These are phyloP conservation scores for Anthopleura xanthogrammica DNA, from an alignment of 92 coral and sea anemone species.

Conservation along the genomic window DNA sequence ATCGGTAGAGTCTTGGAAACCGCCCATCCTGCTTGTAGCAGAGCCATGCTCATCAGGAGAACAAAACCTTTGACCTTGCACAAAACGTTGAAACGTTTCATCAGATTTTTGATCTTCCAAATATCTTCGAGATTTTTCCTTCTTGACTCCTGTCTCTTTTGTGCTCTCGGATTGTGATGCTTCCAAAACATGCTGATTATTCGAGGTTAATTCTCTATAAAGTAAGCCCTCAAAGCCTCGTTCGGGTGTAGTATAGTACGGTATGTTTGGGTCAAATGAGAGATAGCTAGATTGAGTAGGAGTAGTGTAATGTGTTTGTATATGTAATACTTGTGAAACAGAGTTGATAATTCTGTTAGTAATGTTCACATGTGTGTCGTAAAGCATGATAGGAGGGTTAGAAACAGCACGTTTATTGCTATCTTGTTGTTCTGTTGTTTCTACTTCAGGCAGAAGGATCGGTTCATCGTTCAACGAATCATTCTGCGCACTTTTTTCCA, in stretches of 20 bases:
- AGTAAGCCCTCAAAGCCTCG: slow-evolving; percentile 8
- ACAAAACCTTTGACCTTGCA: neutral
- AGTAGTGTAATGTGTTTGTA: neutral
- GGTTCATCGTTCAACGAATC: neutral
- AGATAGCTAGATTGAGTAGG: neutral
- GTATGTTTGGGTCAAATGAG: neutral
- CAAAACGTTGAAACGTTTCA: neutral
- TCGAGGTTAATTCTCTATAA: neutral
- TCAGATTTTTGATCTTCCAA: neutral
- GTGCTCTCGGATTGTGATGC: neutral
- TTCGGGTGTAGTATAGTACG: slow-evolving; percentile 6
- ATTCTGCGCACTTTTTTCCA: neutral
- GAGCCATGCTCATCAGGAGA: neutral
- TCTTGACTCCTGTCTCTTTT: neutral
- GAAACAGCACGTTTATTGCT: neutral
- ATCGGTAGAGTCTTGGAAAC: neutral
- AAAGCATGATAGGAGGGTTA: slow-evolving; percentile 1
- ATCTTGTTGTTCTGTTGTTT: neutral
- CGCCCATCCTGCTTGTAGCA: neutral
- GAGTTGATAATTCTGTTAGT: slow-evolving; percentile 13
- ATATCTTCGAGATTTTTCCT: neutral
- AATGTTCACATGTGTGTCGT: slow-evolving; percentile 25
- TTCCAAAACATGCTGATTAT: neutral
- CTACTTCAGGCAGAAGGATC: neutral
- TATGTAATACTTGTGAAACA: slow-evolving; percentile 17